phyloP scores from a whole-genome alignment of 2,888 invertebrate genomes.

The Pyrrhosoma nymphula region DNA sequence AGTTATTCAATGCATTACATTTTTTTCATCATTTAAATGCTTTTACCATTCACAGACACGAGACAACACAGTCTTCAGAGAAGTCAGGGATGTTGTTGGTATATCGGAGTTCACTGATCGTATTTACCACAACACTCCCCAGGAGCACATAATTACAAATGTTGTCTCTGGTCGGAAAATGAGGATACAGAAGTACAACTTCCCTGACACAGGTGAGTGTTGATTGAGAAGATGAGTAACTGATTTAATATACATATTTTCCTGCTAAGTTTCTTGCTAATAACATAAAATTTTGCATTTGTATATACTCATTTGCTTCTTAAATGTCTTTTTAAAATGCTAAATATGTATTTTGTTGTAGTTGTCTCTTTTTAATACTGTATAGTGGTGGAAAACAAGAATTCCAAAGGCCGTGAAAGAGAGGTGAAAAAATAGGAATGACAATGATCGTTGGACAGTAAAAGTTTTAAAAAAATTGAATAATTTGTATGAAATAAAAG shows the following conservation, averaged over 20 bases:
- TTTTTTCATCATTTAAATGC: no score
- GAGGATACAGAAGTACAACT: slow-evolving; percentile 95
- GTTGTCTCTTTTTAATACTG: no score
- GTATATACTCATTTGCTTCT: not conserved
- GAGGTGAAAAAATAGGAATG: no score
- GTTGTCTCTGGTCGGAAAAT: slow-evolving; percentile 95
- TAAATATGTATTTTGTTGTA: no score
- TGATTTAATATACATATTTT: not conserved
- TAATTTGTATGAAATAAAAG: no score
- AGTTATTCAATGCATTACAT: no score
- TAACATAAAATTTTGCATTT: not conserved
- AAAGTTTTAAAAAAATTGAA: no score
- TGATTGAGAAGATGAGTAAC: not conserved
- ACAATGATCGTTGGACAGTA: no score
- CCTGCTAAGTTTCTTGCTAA: no score
- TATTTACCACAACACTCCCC: slow-evolving; percentile 95
- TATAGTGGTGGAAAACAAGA: no score
- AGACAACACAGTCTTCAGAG: slow-evolving; percentile 92
- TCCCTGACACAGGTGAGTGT: slow-evolving; percentile 90
- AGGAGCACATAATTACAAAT: slow-evolving; percentile 95
- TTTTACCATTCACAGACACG: slow-evolving; percentile 82
- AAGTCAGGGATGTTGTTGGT: slow-evolving; percentile 93
- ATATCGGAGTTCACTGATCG: slow-evolving; percentile 96
- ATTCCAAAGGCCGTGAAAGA: no score
- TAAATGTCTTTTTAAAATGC: no score